Evolutionary conservation across 2,797 vertebrate genomes (phyloP), one percentile per base, ranked within the genome.

Genomic region (Sebastes oblongus): DNA sequence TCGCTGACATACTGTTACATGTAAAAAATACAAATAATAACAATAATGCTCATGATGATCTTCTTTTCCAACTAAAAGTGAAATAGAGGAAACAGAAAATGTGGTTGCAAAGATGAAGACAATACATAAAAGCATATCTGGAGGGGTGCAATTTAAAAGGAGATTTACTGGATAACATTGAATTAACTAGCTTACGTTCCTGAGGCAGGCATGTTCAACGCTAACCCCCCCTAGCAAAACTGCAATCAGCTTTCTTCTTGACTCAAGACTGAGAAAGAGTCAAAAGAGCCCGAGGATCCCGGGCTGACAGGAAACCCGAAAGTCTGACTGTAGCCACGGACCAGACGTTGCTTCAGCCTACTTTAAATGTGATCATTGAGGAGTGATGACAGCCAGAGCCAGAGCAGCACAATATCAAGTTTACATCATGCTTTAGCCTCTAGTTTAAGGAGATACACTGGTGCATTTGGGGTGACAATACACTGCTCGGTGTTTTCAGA

Each of bases 161-260:
- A 88, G 86, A 89, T 90, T 89, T 83, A 84, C 65, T 74, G 83
- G 86, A 91, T 90, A 88, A 89, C 86, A 86, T 67, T 88, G 85
- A 81, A 86, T 86, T 86, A 90, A 92, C 89, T 79, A 84, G 81
- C 77, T 83, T 56, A 77, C 20, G 58, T 75, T 89, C 92, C 85
- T 83, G 70, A 56, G 85, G 90, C 85, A 56, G 75, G 66, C 74
- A 88, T 59, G 55, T 89, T 88, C 81, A 79, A 86, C 29, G 39
- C 71, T 83, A 75, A 83, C 39, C 71, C 72, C 24, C 3, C 50
- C 20, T 16, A 77, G 81, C 77, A 65, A 82, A 84, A 85, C 76
- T 72, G 83, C 88, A 90, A 85, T 88, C 83, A 86, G 77, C 86
- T 93, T 91, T 86, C 65, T 83, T 91, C 84, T 89, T 18, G 58